Evolutionary conservation across 2,888 invertebrate species (phyloP), one percentile per base, ranked within the genome.

Genomic region (Andrena bicolor): DNA sequence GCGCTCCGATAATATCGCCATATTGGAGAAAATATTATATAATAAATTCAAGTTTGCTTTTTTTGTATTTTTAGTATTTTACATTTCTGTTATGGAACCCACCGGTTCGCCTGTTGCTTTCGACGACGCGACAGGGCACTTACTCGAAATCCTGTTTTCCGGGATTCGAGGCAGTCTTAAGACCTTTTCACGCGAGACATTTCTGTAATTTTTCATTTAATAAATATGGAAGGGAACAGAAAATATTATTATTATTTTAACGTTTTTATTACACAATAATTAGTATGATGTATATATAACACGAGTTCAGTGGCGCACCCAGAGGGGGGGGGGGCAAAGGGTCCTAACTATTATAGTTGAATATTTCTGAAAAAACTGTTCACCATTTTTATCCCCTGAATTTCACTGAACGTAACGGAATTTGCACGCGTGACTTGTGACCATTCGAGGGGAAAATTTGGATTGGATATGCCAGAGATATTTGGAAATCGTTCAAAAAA

Each of bases 81-180:
- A 60, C 16, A 3, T 23, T 32, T 35, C 23, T 69, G 16, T 32
- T 69, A 53, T 56, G 26, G 35, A 32, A 51, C 51, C 10, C 30
- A 56, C 35, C 32, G 53, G 35, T 23, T 53, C 13, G 69, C 51
- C 56, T 69, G 53, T 69, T 16, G 35, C 53, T 69, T n/a, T 69
- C 10, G 26, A 23, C 35, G 56, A 56, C 56, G 56, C 35, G 69
- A 69, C 53, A 69, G 56, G 26, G 56, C 69, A 30, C 35, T 56
- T 56, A 26, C 32, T 35, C 56, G 69, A 69, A 69, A 69, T 69
- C 56, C 69, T 56, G 69, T 69, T 69, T 53, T 26, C 35, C 56
- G n/a, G 56, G 56, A 56, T 69, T 35, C 26, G 16, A 35, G n/a
- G 28, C 16, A 35, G 35, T 16, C 41, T 41, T 41, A 41, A 41